Base-by-base conservation (phyloP, 2,797 vertebrate species). In the Phyllotis vaccarum region DNA sequence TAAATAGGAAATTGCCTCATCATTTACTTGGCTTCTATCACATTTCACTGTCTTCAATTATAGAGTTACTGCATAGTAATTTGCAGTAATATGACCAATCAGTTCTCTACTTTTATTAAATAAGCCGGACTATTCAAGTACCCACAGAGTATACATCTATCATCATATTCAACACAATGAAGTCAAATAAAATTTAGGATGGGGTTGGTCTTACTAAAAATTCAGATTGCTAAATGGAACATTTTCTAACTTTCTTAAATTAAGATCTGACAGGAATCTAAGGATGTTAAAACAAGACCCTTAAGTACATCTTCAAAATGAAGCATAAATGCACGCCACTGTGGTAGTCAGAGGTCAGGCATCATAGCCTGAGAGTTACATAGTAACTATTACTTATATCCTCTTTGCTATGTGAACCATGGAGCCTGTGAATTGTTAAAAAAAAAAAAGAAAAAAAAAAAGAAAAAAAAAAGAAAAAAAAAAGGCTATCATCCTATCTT, bases 251-350 rank as follows among this genome's bases (percentile, higher is more conserved):
- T 70, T 94, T 54, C 76, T 70, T 52, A 31, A 17, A 86, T 87
- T 95, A 85, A 93, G 87, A 95, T 86, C 31, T 93, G 54, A 54
- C 24, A 93, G 43, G 49, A 94, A 58, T 82, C 62, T 16, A 81
- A 94, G 2, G 46, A 31, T 70, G 9, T 68, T 40, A 89, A 90
- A 89, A 86, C 12, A 79, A 86, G 34, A 91, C 0, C 60, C 24
- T 2, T 83, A 64, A 40, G 31, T 79, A 17, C 2, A 9, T 60
- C 14, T 58, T 29, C 37, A 95, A 81, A 88, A 79, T 22, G 8
- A 31, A 93, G 81, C 37, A 6, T 29, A 76, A 76, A 68, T 19
- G 17, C 89, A 86, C 3, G 13, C 21, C 34, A 60, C 16, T 14
- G 49, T 0, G 2, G n/a, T n/a, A 82, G 54, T 8, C 3, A 56